Evolutionary conservation across 2,797 vertebrate species (phyloP), one percentile per base, ranked within the genome.

Genomic region (Gymnothorax reevesii): DNA sequence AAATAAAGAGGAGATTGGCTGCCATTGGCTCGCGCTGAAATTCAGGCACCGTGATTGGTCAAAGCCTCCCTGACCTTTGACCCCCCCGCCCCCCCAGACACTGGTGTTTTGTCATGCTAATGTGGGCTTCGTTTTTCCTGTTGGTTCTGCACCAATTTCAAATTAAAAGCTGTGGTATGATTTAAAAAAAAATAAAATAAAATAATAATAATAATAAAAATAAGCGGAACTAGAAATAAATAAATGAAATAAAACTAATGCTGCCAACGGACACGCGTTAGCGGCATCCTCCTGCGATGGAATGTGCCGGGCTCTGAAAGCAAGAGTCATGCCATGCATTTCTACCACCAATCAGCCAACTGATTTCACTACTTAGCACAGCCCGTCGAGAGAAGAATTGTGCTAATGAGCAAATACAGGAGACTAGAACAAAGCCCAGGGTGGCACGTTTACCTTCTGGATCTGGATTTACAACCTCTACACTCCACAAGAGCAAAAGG

Each of bases 41-140:
- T 27, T 62, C 60, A 8, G 27, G 49, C 17, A 25, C 42, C 6
- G 55, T n/a, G 20, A 85, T 59, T 15, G 2, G 69, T 60, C 83
- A 84, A 79, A 86, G 73, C 87, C 22, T 86, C 90, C 57, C 85
- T 87, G 79, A 82, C 54, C 87, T 88, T 79, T 85, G 87, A 90
- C 83, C 86, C 91, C 92, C 91, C 85, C 49, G 12, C 17, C 84
- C 25, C 55, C 52, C 77, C 84, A 42, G 59, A 22, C 52, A 55
- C 77, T 82, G 77, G 52, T 22, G 12, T 20, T 54, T 55, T 57
- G 54, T 20, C 25, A n/a, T 20, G 57, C 54, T 59, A 20, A 82
- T 80, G 49, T 83, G 83, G 77, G 88, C 71, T 87, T 57, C n/a
- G 75, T 54, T 17, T 52, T 54, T 13, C 33, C 27, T 12, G 27